Evolutionary conservation across 2,113 vertebrate genomes (phyloP).

Genomic region (Callipepla squamata): DNA sequence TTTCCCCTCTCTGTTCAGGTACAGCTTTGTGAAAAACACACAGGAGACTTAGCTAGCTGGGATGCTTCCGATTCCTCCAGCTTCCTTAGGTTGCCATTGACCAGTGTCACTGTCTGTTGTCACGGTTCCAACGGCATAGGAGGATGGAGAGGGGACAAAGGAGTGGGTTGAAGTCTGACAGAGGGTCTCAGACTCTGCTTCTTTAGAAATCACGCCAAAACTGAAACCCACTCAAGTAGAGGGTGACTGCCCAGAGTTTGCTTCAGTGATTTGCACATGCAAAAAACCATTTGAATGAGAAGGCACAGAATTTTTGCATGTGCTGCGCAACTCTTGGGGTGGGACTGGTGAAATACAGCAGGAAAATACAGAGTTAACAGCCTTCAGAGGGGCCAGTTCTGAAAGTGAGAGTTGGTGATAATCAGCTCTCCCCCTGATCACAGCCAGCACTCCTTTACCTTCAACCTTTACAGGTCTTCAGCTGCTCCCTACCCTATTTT

Average conservation of each 20-base stretch:
- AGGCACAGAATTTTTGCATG: background rate
- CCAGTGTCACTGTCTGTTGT: background rate
- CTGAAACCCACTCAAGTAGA: rapidly evolving
- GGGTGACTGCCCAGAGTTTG: background rate
- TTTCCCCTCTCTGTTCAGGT: background rate
- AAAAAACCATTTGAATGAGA: background rate
- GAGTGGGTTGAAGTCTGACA: rapidly evolving
- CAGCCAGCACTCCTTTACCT: background rate
- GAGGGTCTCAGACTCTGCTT: background rate
- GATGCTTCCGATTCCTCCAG: background rate
- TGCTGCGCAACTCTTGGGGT: background rate
- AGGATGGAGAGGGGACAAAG: background rate
- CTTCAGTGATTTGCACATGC: background rate
- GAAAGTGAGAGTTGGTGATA: background rate
- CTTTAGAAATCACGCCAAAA: background rate
- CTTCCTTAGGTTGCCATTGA: background rate
- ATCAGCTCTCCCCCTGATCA: no score
- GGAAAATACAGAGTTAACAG: rapidly evolving
- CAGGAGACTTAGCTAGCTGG: background rate
- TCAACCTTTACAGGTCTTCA: background rate
- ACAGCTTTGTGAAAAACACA: background rate
- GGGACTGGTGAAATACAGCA: background rate
- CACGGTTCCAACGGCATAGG: background rate
- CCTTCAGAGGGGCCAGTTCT: background rate
- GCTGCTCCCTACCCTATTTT: background rate